Evolutionary conservation across 2,797 vertebrate genomes (phyloP).

Genomic region (Acipenser transmontanus): DNA sequence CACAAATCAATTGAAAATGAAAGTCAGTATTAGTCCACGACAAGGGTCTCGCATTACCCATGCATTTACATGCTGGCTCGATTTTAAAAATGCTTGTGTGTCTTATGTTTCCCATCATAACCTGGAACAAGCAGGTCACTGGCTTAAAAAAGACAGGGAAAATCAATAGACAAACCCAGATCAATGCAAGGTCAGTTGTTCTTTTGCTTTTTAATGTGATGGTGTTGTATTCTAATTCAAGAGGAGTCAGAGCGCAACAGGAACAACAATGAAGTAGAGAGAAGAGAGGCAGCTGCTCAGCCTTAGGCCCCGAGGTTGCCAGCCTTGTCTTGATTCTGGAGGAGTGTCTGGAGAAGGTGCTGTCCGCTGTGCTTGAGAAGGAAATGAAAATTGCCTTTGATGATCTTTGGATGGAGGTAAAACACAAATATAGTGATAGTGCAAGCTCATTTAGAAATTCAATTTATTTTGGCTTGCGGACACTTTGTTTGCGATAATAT

Average conservation of each 20-base stretch:
- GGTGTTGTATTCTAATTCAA: background rate
- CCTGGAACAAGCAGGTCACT: too few relatives aligned
- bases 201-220: too few relatives aligned
- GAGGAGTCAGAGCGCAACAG: background rate
- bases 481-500: too few relatives aligned
- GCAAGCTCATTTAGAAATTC: background rate
- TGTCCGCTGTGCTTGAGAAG: constrained; percentile 75
- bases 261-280: background rate
- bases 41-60: too few relatives aligned
- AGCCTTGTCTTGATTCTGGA: constrained; percentile 59
- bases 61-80: too few relatives aligned
- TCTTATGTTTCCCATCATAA: too few relatives aligned
- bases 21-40: too few relatives aligned
- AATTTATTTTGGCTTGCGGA: background rate
- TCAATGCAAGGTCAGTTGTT: too few relatives aligned
- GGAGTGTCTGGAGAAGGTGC: constrained; percentile 64
- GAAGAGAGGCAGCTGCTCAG: background rate
- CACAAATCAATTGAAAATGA: too few relatives aligned
- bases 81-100: too few relatives aligned
- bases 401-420: constrained; percentile 81
- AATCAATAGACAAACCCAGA: too few relatives aligned
- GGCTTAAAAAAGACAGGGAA: too few relatives aligned
- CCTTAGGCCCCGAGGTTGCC: constrained; percentile 32
- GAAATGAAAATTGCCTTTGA: constrained; percentile 83
- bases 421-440: background rate